Percentiles rank a stretch among this genome's conserved stretches.
Evolutionary conservation across 2,888 invertebrate species (phyloP).

Genomic region (Hedya salicella): DNA sequence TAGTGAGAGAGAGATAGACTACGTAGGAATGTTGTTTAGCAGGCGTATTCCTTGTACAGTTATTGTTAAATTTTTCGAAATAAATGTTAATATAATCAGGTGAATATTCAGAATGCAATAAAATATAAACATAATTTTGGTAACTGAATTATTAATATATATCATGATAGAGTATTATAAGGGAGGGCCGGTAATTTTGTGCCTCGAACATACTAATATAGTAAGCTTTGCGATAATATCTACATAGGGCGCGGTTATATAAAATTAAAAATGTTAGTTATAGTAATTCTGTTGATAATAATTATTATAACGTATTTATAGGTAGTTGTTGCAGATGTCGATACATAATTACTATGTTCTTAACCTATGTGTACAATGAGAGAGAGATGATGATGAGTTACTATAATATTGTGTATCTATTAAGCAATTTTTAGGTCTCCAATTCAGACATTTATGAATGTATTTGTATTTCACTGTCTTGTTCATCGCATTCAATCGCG

Average conservation of each 20-base stretch:
- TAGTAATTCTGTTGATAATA: background rate
- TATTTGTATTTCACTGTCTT: no score
- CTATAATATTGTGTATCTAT: no score
- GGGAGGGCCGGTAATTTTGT: slow-evolving; percentile 3
- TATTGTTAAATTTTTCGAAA: slow-evolving; percentile 14
- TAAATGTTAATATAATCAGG: background rate
- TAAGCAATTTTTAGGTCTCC: no score
- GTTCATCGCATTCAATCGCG: no score
- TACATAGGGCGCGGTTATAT: slow-evolving; percentile 25
- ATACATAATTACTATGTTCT: no score
- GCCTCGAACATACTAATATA: slow-evolving; percentile 21
- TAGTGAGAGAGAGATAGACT: slow-evolving; percentile 24
- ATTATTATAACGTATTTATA: no score
- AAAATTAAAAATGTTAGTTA: background rate
- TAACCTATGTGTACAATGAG: no score
- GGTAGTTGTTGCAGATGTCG: no score
- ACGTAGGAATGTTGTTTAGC: slow-evolving; percentile 39
- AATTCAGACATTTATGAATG: no score
- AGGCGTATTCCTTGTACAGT: slow-evolving; percentile 41
- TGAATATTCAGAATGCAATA: no score
- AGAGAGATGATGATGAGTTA: no score
- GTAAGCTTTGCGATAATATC: background rate
- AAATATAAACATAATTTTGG: background rate
- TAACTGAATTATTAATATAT: background rate
- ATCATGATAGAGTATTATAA: background rate